Percentiles rank a stretch among this genome's conserved stretches.
Conservation (phyloP, 2,113 vertebrate species). For the Tyto alba region DNA sequence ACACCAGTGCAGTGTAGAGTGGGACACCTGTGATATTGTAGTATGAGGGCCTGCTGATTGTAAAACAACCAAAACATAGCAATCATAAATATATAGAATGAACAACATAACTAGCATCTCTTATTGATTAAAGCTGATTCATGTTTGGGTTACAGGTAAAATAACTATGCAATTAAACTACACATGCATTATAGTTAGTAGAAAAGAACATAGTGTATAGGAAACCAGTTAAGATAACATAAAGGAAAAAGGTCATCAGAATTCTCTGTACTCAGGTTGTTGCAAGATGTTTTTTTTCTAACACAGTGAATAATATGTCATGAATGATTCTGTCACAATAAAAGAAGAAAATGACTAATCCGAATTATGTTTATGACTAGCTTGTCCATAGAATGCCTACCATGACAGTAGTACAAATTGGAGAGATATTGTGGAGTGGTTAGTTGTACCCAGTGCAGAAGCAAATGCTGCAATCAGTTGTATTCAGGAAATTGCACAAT, state of each 20-base stretch:
- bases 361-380: neutral
- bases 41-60: neutral
- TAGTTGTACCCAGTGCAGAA: neutral
- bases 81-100: neutral
- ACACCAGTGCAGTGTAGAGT: neutral
- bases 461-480: neutral
- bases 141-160: neutral
- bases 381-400: neutral
- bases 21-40: neutral
- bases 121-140: neutral
- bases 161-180: neutral
- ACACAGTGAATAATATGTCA: neutral
- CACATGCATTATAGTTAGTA: neutral
- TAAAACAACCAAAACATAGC: neutral
- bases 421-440: neutral
- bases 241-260: neutral
- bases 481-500: neutral
- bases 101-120: neutral
- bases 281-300: neutral
- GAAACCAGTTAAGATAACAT: neutral
- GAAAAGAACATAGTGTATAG: neutral
- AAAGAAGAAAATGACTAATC: neutral
- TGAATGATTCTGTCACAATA: neutral
- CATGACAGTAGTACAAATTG: neutral
- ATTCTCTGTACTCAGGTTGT: neutral